These are phyloP conservation scores for Meteorus colon DNA, from an alignment of 2,888 invertebrate species.

Conservation along the genomic window DNA sequence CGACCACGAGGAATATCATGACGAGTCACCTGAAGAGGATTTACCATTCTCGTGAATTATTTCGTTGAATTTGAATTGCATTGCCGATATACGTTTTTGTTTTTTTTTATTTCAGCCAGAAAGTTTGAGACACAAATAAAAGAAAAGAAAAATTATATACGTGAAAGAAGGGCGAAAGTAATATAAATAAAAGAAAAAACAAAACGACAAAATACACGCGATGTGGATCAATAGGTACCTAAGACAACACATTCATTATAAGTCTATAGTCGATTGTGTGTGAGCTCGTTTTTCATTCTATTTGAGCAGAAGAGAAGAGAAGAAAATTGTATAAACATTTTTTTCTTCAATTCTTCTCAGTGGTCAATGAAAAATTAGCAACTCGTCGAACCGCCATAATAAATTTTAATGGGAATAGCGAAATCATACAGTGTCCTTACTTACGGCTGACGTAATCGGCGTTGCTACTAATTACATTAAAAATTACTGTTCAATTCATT, in stretches of 20 bases:
- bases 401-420: not conserved
- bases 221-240: slow-evolving; percentile 11
- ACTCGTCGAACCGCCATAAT: not conserved
- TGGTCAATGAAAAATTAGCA: not conserved
- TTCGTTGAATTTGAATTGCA: slow-evolving; percentile 43
- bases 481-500: not conserved
- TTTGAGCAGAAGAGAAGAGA: not conserved
- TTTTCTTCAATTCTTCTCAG: not conserved
- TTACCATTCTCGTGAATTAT: slow-evolving; percentile 69
- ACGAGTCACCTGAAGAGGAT: slow-evolving; percentile 72
- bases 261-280: not conserved
- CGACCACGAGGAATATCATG: slow-evolving; percentile 73
- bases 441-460: slow-evolving; percentile 37
- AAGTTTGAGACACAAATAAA: slow-evolving; percentile 3
- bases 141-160: not conserved
- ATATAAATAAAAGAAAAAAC: not conserved
- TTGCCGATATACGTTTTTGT: slow-evolving; percentile 21
- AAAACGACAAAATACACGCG: slow-evolving; percentile 13
- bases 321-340: not conserved
- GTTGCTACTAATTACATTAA: slow-evolving; percentile 39
- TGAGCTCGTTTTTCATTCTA: not conserved
- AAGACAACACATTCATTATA: not conserved
- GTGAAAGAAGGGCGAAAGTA: not conserved
- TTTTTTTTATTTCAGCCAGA: not conserved
- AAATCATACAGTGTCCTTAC: not conserved